Conservation (phyloP, 1,140 invertebrate genomes). For the Stenopsyche tienmushanensis region DNA sequence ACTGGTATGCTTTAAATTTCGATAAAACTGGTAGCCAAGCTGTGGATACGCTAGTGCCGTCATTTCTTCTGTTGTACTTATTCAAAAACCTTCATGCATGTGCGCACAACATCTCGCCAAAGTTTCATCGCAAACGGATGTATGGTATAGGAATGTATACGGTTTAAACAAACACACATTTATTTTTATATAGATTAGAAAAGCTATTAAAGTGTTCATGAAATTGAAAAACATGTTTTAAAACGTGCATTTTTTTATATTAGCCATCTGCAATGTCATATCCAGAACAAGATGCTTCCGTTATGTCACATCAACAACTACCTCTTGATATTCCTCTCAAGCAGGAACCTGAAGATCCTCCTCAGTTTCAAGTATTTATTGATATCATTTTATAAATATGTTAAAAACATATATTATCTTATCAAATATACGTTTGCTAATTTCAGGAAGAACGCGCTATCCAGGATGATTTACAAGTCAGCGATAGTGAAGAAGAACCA, state of each 20-base stretch:
- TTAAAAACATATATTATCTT: constrained; percentile 1
- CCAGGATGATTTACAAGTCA: constrained; percentile 53
- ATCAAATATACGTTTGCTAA: background rate
- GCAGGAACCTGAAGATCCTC: constrained; percentile 34
- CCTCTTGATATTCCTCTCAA: constrained; percentile 22
- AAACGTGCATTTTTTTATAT: background rate
- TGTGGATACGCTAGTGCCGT: too few relatives aligned
- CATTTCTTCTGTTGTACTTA: too few relatives aligned
- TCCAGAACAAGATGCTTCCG: constrained; percentile 7
- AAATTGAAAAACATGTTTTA: background rate
- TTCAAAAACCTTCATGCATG: too few relatives aligned
- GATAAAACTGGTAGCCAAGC: too few relatives aligned
- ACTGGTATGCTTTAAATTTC: too few relatives aligned
- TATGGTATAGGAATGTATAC: too few relatives aligned
- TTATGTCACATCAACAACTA: constrained; percentile 2
- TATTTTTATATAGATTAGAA: too few relatives aligned
- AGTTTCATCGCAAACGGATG: too few relatives aligned
- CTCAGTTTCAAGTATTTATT: constrained; percentile 34
- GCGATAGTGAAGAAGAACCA: constrained; percentile 53
- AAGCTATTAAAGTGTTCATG: too few relatives aligned
- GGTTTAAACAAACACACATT: too few relatives aligned
- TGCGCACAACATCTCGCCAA: too few relatives aligned
- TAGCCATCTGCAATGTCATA: constrained; percentile 8
- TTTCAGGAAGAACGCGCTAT: constrained; percentile 50
- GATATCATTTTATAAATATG: background rate